Base-by-base conservation (phyloP, 2,797 vertebrate genomes). In the Sphaeramia orbicularis region DNA sequence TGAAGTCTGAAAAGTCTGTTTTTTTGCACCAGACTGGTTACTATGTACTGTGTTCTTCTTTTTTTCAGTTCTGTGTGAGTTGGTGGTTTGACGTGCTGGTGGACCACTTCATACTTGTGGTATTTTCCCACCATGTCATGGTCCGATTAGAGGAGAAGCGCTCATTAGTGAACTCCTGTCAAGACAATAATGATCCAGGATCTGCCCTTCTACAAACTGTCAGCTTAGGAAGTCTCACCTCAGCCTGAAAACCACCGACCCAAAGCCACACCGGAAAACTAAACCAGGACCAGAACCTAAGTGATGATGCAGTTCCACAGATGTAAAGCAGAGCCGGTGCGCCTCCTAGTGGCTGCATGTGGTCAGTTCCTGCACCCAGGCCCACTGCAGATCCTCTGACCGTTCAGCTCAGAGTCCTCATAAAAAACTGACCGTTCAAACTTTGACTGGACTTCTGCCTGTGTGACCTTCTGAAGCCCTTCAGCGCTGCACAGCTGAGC, bases 81-180 rank as follows among this genome's bases (percentile, higher is more conserved):
- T 59, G 72, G 65, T 35, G 66, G 62, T 41, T 60, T 38, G 61
- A 69, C 27, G 40, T 47, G 64, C n/a, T 71, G 59, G 69, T 63
- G 47, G 18, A 74, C 16, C 16, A 18, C 62, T 56, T 78, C 74
- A 76, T 35, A 58, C 13, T 51, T 56, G 36, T 57, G 74, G 54
- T 74, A 78, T 81, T 88, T 88, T 72, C 66, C 58, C 30, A 64
- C 62, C 65, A 18, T 78, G 74, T 84, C 80, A 86, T 49, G 10
- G 30, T 74, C 56, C 50, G 75, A 61, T 82, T 74, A 85, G 53
- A 83, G 75, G 16, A 74, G 52, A 71, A 59, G 27, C 1, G 16
- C 51, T 80, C 78, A 81, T 85, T 88, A 73, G 78, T 68, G 57
- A 16, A n/a, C 48, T 76, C 30, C 61, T 83, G 87, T 71, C 61